These are phyloP conservation scores for Elysia chlorotica DNA, from an alignment of 1,140 invertebrate genomes.

Conservation along the genomic window DNA sequence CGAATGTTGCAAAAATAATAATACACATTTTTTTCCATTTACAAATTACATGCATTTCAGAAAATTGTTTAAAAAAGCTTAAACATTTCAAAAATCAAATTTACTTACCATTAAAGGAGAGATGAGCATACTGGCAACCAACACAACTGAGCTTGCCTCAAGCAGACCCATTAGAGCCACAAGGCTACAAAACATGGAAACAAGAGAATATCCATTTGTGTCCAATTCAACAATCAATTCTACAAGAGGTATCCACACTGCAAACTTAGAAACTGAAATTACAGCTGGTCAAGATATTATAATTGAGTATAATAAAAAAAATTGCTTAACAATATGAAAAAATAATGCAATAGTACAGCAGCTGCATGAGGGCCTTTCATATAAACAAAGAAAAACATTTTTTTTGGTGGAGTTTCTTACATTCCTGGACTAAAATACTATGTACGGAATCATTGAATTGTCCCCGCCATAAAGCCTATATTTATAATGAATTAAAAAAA, in stretches of 20 bases:
- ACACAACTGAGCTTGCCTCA: conserved; percentile 80
- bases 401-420: not conserved
- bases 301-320: not conserved
- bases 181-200: conserved; percentile 36
- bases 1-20: not conserved
- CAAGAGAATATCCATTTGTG: conserved; percentile 11
- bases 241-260: not conserved
- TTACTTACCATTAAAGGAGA: conserved; percentile 81
- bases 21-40: not conserved
- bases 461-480: not conserved
- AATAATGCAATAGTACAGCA: not conserved
- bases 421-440: not conserved
- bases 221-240: not conserved
- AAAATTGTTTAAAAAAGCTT: too few species aligned
- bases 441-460: too few species aligned
- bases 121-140: conserved; percentile 86
- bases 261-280: not conserved
- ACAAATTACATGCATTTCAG: too few species aligned
- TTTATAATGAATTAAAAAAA: not conserved
- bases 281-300: not conserved
- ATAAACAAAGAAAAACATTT: not conserved
- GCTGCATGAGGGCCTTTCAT: not conserved
- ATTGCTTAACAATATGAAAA: not conserved
- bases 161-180: conserved; percentile 76
- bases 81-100: too few species aligned